A percentile compares a stretch with the other conserved stretches of the same genome.
phyloP scores from a whole-genome alignment of 2,113 vertebrate genomes.

The Coptodon bakossiorum region DNA sequence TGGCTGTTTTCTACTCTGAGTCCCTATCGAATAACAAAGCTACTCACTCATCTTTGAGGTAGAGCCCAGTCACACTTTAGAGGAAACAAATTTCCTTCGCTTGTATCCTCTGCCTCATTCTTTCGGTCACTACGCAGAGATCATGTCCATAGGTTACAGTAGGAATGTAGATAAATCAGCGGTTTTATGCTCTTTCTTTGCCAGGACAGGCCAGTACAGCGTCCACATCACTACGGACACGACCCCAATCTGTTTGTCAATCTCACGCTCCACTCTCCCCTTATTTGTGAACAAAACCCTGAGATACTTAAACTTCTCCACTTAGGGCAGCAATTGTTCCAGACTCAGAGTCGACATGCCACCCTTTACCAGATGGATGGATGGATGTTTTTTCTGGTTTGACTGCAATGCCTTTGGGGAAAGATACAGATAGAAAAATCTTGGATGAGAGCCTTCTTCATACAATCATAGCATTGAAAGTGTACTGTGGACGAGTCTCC shows the following conservation, averaged over 20 bases:
- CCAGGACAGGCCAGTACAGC: not conserved
- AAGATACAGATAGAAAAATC: not conserved
- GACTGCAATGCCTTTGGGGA: not conserved
- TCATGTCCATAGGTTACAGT: accelerated
- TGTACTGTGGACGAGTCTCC: not conserved
- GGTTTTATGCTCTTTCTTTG: not conserved
- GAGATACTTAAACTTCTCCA: not conserved
- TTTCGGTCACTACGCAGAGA: not conserved
- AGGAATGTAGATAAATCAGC: not conserved
- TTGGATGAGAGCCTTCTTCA: not conserved
- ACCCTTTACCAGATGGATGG: not conserved
- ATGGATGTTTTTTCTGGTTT: not conserved
- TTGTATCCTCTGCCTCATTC: not conserved
- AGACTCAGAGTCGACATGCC: not conserved
- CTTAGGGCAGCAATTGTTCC: not conserved
- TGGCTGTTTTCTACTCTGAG: not conserved
- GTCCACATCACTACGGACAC: not conserved
- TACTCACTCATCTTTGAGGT: not conserved
- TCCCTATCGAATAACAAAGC: not conserved
- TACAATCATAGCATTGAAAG: not conserved
- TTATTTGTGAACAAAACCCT: not conserved
- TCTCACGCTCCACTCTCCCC: not conserved
- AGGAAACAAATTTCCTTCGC: not conserved
- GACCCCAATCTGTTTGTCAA: not conserved
- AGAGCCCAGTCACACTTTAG: not conserved